These are phyloP conservation scores for Onychomys arenicola DNA, from an alignment of 2,797 vertebrate genomes.

Conservation along the genomic window DNA sequence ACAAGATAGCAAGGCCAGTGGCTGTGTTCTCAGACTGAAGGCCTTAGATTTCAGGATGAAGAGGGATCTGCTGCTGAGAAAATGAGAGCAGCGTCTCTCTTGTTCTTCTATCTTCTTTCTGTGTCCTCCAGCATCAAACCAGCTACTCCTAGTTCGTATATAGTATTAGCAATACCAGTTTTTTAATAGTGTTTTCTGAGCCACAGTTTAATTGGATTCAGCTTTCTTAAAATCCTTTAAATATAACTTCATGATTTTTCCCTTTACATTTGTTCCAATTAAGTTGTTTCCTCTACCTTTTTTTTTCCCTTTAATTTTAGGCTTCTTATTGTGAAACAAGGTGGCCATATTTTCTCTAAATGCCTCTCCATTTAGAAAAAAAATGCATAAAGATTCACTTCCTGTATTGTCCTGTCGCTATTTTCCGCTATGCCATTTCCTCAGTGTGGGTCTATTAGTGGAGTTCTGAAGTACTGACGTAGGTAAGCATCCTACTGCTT, in stretches of 20 bases:
- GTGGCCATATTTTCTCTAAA: conserved; percentile 44
- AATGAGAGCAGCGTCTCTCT: not conserved
- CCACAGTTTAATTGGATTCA: conserved; percentile 19
- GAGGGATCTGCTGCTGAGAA: not conserved
- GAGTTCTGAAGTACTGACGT: not conserved
- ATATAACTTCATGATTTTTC: not conserved
- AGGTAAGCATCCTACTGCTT: not conserved
- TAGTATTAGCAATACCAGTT: conserved; percentile 17
- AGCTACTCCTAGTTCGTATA: not conserved
- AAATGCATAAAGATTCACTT: conserved; percentile 8
- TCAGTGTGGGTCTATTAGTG: not conserved
- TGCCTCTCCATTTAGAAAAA: not conserved
- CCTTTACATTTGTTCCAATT: conserved; percentile 20
- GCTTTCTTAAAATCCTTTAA: not conserved
- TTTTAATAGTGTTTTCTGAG: not conserved
- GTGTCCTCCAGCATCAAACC: not conserved
- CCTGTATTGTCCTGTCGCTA: not conserved
- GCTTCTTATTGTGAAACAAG: conserved; percentile 45
- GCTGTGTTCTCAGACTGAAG: not conserved
- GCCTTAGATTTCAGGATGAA: not conserved
- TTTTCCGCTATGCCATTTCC: not conserved
- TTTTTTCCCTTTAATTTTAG: not conserved
- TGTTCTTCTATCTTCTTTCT: not conserved
- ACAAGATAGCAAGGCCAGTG: not conserved
- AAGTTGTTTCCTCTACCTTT: not conserved